Conservation (phyloP, 92 coral and sea anemone species). For the Heteractis magnifica region DNA sequence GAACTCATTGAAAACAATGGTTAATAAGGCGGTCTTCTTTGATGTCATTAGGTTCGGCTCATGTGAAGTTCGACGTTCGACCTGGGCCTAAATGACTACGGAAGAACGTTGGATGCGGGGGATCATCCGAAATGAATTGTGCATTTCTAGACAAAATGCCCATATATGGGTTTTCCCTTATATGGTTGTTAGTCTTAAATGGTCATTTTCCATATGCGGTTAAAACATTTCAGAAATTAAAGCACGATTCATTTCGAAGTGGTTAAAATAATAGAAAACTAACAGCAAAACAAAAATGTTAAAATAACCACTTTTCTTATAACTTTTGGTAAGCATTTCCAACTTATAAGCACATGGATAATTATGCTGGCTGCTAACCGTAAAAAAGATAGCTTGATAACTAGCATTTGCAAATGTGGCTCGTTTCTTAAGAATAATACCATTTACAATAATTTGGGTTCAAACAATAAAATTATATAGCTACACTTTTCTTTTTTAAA, state of each 20-base stretch:
- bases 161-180: neutral
- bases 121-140: neutral
- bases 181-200: neutral
- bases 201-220: neutral
- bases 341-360: no score
- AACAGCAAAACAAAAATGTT: no score
- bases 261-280: neutral
- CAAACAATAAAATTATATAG: constrained; percentile 5
- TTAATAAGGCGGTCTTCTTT: no score
- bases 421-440: neutral
- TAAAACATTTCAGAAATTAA: neutral
- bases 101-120: no score
- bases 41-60: no score
- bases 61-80: no score
- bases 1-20: no score
- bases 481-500: constrained; percentile 2
- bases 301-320: neutral
- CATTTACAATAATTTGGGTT: constrained; percentile 5
- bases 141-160: neutral
- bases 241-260: constrained; percentile 3
- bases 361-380: no score
- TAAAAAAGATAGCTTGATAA: no score
- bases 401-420: neutral
- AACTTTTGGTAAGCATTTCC: neutral
- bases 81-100: no score